These are phyloP conservation scores for Fundulus diaphanus DNA, from an alignment of 2,797 vertebrate genomes.

Conservation along the genomic window DNA sequence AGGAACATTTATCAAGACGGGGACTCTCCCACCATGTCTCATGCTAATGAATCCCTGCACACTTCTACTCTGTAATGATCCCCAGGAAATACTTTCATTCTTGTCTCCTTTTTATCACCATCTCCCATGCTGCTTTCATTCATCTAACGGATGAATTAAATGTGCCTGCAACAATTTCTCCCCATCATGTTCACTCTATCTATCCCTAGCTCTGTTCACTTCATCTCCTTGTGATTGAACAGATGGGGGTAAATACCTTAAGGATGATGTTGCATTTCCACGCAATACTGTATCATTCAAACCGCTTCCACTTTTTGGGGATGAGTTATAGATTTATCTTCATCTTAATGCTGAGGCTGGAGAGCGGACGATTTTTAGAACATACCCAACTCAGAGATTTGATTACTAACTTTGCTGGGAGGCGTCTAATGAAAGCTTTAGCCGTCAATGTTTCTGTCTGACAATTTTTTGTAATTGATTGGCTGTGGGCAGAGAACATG, in stretches of 20 bases:
- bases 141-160: constrained; percentile 64
- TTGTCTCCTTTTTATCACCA: constrained; percentile 67
- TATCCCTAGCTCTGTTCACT: constrained; percentile 9
- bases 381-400: constrained; percentile 37
- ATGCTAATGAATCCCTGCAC: constrained; percentile 69
- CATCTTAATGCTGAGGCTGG: constrained; percentile 25
- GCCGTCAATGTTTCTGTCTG: constrained; percentile 14
- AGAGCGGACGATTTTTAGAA: constrained; percentile 51
- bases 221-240: constrained; percentile 54
- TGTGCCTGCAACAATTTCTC: constrained; percentile 56
- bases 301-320: constrained; percentile 62
- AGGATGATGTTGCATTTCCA: constrained; percentile 54
- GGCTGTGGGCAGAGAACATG: constrained; percentile 2
- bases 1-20: constrained; percentile 61
- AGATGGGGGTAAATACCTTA: constrained; percentile 48
- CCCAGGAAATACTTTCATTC: constrained; percentile 55
- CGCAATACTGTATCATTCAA: constrained; percentile 42
- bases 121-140: constrained; percentile 64
- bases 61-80: constrained; percentile 65
- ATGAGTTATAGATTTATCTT: constrained; percentile 65
- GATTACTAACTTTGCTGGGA: constrained; percentile 39
- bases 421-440: constrained; percentile 27
- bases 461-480: constrained; percentile 4
- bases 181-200: constrained; percentile 59
- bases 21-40: constrained; percentile 41